Base-by-base conservation (phyloP, 2,797 vertebrate species). In the Mormyrops boulengeri region DNA sequence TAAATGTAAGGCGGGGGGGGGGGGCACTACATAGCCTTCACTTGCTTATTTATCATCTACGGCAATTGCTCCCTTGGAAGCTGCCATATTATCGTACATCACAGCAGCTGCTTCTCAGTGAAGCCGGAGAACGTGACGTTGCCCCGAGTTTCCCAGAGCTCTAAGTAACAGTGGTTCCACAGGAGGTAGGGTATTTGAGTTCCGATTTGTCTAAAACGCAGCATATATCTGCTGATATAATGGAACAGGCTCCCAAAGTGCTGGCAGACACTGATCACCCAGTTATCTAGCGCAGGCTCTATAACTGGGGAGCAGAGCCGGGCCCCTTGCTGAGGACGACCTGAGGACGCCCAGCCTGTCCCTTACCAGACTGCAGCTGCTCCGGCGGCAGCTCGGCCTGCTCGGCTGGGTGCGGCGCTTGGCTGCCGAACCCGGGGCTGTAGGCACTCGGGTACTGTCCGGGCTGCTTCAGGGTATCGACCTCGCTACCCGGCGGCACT, bases 381-480 rank as follows among this genome's bases (percentile, higher is more conserved):
- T 99, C 98, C 93, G 97, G 97, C 90, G 97, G 96, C 91, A 99
- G 96, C 90, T 99, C 98, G 60, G 97, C 95, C 94, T 98, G 98
- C 91, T 99, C 98, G 90, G 96, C 97, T 87, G 97, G 92, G 91
- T 96, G 97, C 52, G 95, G 94, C 52, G 97, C 93, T 87, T 97
- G 98, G 93, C 94, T 97, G 93, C 95, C 96, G 92, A 98, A 99
- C 91, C 96, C 96, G 94, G 97, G 97, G 93, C 94, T 97, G 73
- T 98, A 99, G 95, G 96, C 96, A 92, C 96, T 94, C 91, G 97
- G 97, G 94, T 98, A 99, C 91, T 97, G 98, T 94, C 94, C 96
- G 91, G 95, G 91, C 91, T 96, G 97, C 95, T 99, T 99, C 94
- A 98, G 96, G 85, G 97, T 93, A 91, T 99, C 98, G 91, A 95